Percentiles rank a stretch among this genome's conserved stretches.
Conservation (phyloP, 2,797 vertebrate genomes). For the Rallus crepitans region DNA sequence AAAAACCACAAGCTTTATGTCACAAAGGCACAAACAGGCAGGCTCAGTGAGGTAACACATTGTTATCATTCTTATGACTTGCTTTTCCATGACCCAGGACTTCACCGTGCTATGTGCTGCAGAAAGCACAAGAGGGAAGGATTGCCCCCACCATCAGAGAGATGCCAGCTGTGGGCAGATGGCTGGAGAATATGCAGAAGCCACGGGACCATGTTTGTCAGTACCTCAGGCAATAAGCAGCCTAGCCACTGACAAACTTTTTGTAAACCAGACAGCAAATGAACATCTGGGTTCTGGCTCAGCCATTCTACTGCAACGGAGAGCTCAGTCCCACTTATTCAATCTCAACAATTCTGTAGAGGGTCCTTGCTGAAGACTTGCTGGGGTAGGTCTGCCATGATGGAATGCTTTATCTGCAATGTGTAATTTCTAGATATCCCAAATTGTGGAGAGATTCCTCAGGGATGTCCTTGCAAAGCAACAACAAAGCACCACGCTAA, state of each 20-base stretch:
- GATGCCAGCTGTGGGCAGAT: neutral
- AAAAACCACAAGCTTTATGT: neutral
- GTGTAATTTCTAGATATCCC: neutral
- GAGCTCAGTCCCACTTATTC: neutral
- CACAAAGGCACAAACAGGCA: neutral
- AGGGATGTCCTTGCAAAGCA: neutral
- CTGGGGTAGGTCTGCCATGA: neutral
- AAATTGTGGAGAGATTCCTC: neutral
- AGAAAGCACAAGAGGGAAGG: neutral
- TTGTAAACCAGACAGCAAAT: neutral
- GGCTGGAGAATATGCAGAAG: neutral
- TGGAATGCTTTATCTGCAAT: neutral
- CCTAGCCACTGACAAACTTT: neutral
- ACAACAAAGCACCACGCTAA: neutral
- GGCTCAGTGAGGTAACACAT: neutral
- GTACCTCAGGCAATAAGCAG: neutral
- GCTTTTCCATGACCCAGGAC: neutral
- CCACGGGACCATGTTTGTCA: neutral
- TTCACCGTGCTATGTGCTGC: rapidly evolving
- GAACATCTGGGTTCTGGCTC: neutral
- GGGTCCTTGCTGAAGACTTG: neutral
- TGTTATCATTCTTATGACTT: neutral
- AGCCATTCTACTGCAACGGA: neutral
- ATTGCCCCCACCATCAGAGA: neutral
- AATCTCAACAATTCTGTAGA: neutral